phyloP scores from a whole-genome alignment of 2,113 vertebrate genomes.

The Triplophysa rosa region DNA sequence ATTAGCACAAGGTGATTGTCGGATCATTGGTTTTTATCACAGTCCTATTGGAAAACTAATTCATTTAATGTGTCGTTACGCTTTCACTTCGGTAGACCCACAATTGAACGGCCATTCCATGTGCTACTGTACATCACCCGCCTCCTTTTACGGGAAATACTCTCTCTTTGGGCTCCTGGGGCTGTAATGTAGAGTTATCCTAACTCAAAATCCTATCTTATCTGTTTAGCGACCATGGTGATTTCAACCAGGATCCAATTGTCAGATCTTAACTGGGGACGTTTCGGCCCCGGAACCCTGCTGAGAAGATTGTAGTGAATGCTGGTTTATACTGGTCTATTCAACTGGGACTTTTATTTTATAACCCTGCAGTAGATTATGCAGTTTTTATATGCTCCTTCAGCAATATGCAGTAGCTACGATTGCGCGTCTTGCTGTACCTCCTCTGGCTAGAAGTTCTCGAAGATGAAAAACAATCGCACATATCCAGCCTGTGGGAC shows the following conservation, averaged over 20 bases:
- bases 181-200: too few relatives aligned
- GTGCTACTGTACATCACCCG: constrained; percentile 15
- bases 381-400: neutral
- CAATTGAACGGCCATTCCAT: constrained; percentile 25
- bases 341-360: neutral
- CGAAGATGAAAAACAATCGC: constrained; percentile 32
- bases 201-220: too few relatives aligned
- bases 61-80: constrained; percentile 55
- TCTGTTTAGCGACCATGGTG: too few relatives aligned
- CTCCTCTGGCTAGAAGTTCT: constrained; percentile 36
- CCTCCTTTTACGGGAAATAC: constrained; percentile 21
- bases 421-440: neutral
- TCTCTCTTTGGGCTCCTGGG: constrained; percentile 11
- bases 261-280: too few relatives aligned
- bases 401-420: neutral
- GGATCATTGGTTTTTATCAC: constrained; percentile 60
- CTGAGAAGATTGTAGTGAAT: too few relatives aligned
- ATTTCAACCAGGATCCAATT: too few relatives aligned
- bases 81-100: constrained; percentile 40
- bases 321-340: too few relatives aligned
- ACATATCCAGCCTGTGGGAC: constrained; percentile 47
- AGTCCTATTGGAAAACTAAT: constrained; percentile 54
- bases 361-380: neutral
- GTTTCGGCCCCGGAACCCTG: too few relatives aligned
- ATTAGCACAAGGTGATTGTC: constrained; percentile 57